Evolutionary conservation across 1,140 invertebrate species (phyloP).

Genomic region (Metopolophium dirhodum): DNA sequence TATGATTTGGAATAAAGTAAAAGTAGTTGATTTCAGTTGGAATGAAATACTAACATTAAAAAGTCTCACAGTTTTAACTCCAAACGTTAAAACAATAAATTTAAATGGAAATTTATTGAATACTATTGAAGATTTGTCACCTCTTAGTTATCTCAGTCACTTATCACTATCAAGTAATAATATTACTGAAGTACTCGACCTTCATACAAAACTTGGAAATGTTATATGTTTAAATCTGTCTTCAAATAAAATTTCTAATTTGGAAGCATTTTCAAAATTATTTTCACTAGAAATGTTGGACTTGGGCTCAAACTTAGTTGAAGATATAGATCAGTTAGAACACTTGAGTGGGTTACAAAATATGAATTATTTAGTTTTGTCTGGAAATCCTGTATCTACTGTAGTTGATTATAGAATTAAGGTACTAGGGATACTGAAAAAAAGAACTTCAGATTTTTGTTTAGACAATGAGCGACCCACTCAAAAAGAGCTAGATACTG

Average conservation of each 20-base stretch:
- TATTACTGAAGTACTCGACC: slow-evolving; percentile 72
- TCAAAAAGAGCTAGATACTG: slow-evolving; percentile 89
- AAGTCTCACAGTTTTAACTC: slow-evolving; percentile 79
- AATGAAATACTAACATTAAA: slow-evolving; percentile 82
- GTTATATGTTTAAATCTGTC: slow-evolving; percentile 86
- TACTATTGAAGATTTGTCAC: slow-evolving; percentile 78
- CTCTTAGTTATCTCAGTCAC: slow-evolving; percentile 76
- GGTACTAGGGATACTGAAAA: slow-evolving; percentile 83
- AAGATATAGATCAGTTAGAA: slow-evolving; percentile 80
- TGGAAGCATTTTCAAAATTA: slow-evolving; percentile 81
- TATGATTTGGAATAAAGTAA: slow-evolving; percentile 73
- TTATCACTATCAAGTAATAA: slow-evolving; percentile 82
- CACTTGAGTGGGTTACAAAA: slow-evolving; percentile 82
- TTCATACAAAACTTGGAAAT: slow-evolving; percentile 87
- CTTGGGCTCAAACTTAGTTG: slow-evolving; percentile 84
- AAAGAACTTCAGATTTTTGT: slow-evolving; percentile 76
- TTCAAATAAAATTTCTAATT: slow-evolving; percentile 79
- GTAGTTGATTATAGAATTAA: slow-evolving; percentile 89
- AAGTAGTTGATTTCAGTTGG: slow-evolving; percentile 76
- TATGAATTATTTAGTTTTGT: slow-evolving; percentile 83
- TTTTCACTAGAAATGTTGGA: slow-evolving; percentile 85
- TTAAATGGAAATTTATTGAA: slow-evolving; percentile 79
- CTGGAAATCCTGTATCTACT: slow-evolving; percentile 87
- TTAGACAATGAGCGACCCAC: slow-evolving; percentile 86
- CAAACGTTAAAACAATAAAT: slow-evolving; percentile 75